Percentiles rank a stretch among this genome's conserved stretches.
These are phyloP conservation scores for Regulus satrapa DNA, from an alignment of 2,113 vertebrate genomes.

Conservation along the genomic window DNA sequence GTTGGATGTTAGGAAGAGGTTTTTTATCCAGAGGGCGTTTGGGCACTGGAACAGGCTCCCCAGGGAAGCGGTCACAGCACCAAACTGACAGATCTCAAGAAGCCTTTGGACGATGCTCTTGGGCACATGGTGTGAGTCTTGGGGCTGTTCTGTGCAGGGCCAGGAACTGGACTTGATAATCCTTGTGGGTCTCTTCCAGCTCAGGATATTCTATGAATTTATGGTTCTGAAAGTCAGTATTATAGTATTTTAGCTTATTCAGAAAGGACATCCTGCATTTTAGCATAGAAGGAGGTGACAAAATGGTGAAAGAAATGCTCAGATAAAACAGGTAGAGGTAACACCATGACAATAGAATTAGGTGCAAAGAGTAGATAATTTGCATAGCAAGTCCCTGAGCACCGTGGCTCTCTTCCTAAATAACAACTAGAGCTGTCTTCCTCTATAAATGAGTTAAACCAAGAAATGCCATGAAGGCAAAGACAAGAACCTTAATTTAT, in stretches of 20 bases:
- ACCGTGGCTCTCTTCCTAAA: not conserved
- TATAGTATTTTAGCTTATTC: not conserved
- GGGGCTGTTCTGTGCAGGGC: not conserved
- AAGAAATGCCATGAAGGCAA: not conserved
- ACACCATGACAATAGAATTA: not conserved
- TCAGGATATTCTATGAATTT: not conserved
- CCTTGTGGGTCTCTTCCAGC: not conserved
- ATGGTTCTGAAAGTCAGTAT: not conserved
- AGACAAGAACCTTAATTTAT: not conserved
- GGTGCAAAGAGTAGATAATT: not conserved
- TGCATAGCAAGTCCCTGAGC: not conserved
- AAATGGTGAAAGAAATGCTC: not conserved
- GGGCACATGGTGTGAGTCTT: not conserved
- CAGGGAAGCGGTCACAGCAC: not conserved
- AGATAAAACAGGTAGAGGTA: not conserved
- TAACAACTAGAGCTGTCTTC: not conserved
- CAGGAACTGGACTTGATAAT: rapidly evolving
- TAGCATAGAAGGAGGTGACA: not conserved
- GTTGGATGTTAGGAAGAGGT: not conserved
- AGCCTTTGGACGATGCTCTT: not conserved
- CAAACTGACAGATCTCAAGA: not conserved
- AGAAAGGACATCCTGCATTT: not conserved
- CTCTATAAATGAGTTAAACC: not conserved
- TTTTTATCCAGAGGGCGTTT: rapidly evolving
- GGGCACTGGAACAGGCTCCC: not conserved